phyloP scores from a whole-genome alignment of 2,113 vertebrate genomes.

The Eudyptes chrysolophus region DNA sequence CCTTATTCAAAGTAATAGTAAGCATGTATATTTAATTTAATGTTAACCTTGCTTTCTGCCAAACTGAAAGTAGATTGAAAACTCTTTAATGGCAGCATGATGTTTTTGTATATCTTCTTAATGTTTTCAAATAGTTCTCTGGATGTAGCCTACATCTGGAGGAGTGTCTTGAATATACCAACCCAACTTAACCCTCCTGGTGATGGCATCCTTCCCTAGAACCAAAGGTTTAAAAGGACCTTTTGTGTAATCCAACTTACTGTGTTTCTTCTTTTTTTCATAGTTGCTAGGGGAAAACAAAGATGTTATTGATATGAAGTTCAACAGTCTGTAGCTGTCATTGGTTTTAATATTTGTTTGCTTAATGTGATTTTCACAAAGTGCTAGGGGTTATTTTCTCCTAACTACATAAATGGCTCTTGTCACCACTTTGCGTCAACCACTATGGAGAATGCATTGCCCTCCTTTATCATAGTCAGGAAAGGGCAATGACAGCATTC shows the following conservation, averaged over 20 bases:
- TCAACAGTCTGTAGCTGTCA: not conserved
- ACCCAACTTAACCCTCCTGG: not conserved
- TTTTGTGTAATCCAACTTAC: not conserved
- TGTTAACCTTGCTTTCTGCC: slow-evolving; percentile 48
- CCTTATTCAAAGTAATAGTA: slow-evolving; percentile 57
- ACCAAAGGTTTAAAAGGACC: not conserved
- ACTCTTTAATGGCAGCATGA: not conserved
- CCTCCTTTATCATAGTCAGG: not conserved
- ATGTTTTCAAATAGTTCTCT: not conserved
- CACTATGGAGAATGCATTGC: not conserved
- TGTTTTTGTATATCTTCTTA: not conserved
- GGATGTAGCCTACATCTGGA: not conserved
- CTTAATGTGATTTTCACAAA: not conserved
- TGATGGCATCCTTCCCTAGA: not conserved
- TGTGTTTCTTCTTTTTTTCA: not conserved
- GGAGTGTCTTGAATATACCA: not conserved
- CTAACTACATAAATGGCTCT: not conserved
- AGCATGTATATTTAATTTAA: slow-evolving; percentile 60
- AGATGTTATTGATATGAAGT: not conserved
- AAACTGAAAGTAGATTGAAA: slow-evolving; percentile 51
- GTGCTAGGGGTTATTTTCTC: not conserved
- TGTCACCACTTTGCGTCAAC: not conserved
- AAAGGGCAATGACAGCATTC: not conserved
- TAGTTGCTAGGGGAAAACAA: not conserved
- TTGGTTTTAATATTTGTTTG: not conserved